Evolutionary conservation across 2,113 vertebrate species (phyloP), one percentile per base, ranked within the genome.

Genomic region (Seriola rivoliana): DNA sequence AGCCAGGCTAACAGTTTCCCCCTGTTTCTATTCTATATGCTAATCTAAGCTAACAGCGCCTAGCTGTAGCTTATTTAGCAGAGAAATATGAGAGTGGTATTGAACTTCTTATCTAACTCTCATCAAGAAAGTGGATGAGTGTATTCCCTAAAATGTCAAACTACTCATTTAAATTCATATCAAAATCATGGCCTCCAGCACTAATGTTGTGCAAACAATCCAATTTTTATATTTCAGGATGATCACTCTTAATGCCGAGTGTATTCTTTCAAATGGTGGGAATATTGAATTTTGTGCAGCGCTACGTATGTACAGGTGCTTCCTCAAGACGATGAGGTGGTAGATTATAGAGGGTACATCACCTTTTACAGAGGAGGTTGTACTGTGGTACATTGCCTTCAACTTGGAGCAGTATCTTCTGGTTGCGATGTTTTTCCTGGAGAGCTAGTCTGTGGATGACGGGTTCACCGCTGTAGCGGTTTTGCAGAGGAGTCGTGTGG

Each of bases 311-410:
- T 25, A 25, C 68, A 62, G 60, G 44, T 67, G 54, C 59, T 80
- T 75, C 71, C 60, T 63, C 1, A 13, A 17, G 12, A 40, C 58
- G 42, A 57, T 46, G 10, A 34, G 52, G 75, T 6, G 14, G 29
- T 23, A 34, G 59, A 48, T 67, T 4, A 60, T 21, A 64, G 23
- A 14, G 36, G 66, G 67, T 59, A 65, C 52, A 5, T 10, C 57
- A 95, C 95, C 94, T 95, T 80, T 79, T 76, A 80, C 95, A 96
- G 60, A 34, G 58, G 8, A 94, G 76, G 65, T 69, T 66, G 85
- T 84, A 90, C 2, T 83, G 59, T 44, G 95, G 87, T 62, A 88
- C 88, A 11, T 91, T 94, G 80, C 95, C 92, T 14, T 84, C 70
- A 4, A 92, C 90, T 80, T 13, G 63, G n/a, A 96, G 89, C 67